These are phyloP conservation scores for Propithecus coquereli DNA, from an alignment of 2,113 vertebrate genomes.

Conservation along the genomic window DNA sequence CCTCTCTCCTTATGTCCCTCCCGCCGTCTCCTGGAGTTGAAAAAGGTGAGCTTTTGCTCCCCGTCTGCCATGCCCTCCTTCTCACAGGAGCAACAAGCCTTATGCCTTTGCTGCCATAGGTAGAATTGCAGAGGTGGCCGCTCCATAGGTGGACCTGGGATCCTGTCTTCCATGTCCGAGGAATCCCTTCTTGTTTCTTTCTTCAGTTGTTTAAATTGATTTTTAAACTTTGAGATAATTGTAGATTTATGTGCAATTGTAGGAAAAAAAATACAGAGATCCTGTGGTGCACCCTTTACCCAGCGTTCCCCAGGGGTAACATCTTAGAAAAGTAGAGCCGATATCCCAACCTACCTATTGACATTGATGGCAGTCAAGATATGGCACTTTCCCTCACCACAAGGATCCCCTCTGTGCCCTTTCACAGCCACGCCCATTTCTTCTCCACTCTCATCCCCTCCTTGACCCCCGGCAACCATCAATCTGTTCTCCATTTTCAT, in stretches of 20 bases:
- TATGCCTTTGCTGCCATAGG: too few species aligned
- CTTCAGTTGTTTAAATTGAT: background rate
- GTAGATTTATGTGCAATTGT: background rate
- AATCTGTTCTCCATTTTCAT: background rate
- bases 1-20: background rate
- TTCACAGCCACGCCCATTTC: background rate
- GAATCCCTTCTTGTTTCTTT: too few species aligned
- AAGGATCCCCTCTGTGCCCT: background rate
- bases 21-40: accelerated
- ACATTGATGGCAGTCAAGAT: too few species aligned
- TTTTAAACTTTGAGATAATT: background rate
- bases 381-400: background rate
- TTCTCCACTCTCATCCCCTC: background rate
- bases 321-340: background rate
- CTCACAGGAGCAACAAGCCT: too few species aligned
- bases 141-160: accelerated
- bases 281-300: background rate
- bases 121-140: background rate
- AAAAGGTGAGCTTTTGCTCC: background rate
- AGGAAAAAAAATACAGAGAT: background rate
- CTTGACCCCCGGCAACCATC: background rate
- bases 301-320: accelerated
- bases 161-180: background rate
- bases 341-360: background rate
- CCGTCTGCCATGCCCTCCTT: too few species aligned